Conservation (phyloP, 2,113 vertebrate species). For the Microtus ochrogaster region DNA sequence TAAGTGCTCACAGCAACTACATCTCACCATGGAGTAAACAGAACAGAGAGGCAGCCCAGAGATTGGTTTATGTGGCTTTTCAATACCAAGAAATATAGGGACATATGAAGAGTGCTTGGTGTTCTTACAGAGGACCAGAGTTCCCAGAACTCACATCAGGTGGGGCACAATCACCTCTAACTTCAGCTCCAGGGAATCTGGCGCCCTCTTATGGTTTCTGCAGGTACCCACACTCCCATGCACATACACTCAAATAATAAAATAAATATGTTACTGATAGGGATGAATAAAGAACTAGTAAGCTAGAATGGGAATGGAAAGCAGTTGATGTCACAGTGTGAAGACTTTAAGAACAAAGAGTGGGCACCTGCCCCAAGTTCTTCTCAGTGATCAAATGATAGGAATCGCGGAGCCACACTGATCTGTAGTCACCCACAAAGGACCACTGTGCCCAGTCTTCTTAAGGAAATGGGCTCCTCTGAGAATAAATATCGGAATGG, state of each 20-base stretch:
- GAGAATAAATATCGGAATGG: neutral
- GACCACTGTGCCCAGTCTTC: too few species aligned
- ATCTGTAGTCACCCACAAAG: neutral
- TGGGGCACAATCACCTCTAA: neutral
- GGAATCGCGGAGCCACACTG: neutral
- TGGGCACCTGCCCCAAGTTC: neutral
- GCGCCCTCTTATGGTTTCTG: neutral
- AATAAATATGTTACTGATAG: neutral
- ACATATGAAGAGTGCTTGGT: neutral
- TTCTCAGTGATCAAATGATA: neutral
- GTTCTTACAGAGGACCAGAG: neutral
- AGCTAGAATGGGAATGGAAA: neutral
- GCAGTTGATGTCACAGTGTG: neutral
- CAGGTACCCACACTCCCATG: neutral
- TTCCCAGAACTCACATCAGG: neutral
- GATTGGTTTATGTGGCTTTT: neutral
- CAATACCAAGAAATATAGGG: neutral
- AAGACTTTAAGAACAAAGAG: neutral
- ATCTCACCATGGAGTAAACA: neutral
- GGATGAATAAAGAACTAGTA: neutral
- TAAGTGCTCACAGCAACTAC: neutral
- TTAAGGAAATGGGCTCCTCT: neutral
- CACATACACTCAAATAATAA: neutral
- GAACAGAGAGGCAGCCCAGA: neutral
- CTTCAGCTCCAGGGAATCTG: neutral